Base-by-base conservation (phyloP, 2,797 vertebrate species). In the Denticeps clupeoides region DNA sequence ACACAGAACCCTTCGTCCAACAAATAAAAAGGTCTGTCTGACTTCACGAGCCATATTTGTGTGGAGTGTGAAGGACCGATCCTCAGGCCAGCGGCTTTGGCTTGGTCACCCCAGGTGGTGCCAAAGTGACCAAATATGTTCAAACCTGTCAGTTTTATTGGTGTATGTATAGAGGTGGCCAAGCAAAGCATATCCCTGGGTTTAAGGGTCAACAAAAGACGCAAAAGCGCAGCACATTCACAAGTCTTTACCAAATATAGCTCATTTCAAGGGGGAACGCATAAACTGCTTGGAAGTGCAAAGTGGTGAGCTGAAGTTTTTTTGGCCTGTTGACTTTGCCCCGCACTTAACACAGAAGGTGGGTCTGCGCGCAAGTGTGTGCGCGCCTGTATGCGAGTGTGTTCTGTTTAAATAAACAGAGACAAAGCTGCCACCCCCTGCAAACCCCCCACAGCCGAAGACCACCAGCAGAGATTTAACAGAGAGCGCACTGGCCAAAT, bases 181-280 rank as follows among this genome's bases (percentile, higher is more conserved):
- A 37, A 47, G 47, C 7, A 33, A 22, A 47, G 23, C 22, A 24
- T 1, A 9, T 22, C 6, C 13, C 13, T 35, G 32, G 32, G 12
- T 35, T 8, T 15, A 1, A 7, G 32, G 29, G 29, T 11, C 31
- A 13, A 32, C 31, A 16, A 32, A 13, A 32, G 19, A 15, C n/a
- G 35, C 10, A 44, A 16, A 19, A 21, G 28, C 32, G n/a, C n/a
- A 3, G 7, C 11, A 15, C n/a, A 21, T 11, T 19, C 18, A 2
- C 15, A 11, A 32, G 29, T 35, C 29, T 32, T 35, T 32, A 45
- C 45, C 21, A 25, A 35, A 47, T 24, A 25, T 24, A 47, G 23
- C 22, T 47, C 13, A 35, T 12, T 47, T 35, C 13, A 8, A 31
- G 12, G 2, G 29, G 32, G 15, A 35, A 32, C 3, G 32, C 32